These are phyloP conservation scores for Bubalus kerabau DNA, from an alignment of 2,113 vertebrate species.

Conservation along the genomic window DNA sequence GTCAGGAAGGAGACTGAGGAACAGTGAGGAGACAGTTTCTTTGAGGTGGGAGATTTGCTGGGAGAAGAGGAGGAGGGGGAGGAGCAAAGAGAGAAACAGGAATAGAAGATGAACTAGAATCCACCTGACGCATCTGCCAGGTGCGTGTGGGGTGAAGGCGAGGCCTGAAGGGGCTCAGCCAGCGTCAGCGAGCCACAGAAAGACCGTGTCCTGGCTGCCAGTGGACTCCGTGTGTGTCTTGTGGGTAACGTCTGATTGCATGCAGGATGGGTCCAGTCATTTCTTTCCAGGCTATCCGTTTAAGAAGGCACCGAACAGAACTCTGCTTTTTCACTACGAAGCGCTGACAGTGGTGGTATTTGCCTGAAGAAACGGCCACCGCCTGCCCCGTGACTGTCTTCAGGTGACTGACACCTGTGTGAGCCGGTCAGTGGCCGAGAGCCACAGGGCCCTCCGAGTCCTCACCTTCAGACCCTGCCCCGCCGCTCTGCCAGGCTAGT, in stretches of 20 bases:
- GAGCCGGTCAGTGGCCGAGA: rapidly evolving
- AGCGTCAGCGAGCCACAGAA: rapidly evolving
- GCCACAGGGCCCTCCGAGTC: rapidly evolving
- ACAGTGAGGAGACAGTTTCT: neutral
- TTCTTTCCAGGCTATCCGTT: neutral
- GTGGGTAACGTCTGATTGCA: neutral
- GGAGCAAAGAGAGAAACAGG: too few species aligned
- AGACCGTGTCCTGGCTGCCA: rapidly evolving
- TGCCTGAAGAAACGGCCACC: neutral
- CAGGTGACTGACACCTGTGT: rapidly evolving
- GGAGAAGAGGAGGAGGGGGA: neutral
- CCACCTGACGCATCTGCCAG: rapidly evolving
- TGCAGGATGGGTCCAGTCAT: neutral
- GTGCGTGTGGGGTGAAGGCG: rapidly evolving
- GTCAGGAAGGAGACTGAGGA: neutral
- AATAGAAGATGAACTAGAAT: neutral
- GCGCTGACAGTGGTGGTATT: neutral
- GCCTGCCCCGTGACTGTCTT: neutral
- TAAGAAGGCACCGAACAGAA: neutral
- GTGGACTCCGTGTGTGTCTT: rapidly evolving
- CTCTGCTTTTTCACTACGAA: neutral
- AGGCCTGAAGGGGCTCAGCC: too few species aligned
- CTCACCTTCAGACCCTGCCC: neutral
- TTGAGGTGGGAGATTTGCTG: neutral
- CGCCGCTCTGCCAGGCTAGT: neutral